Evolutionary conservation across 2,888 invertebrate species (phyloP), one percentile per base, ranked within the genome.

Genomic region (Conops quadrifasciatus): DNA sequence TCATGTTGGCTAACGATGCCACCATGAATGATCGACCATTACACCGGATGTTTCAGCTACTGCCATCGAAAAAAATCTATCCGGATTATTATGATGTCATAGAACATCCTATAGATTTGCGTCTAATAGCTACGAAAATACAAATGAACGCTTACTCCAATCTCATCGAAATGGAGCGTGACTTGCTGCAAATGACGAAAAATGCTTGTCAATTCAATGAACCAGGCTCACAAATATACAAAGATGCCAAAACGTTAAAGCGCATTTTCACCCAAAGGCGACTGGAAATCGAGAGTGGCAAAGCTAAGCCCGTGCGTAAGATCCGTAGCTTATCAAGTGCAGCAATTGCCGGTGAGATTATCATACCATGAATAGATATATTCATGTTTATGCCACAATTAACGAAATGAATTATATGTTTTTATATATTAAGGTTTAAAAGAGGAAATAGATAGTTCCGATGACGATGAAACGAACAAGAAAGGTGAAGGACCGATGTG

Each of bases 121-220:
- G 96, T 87, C 92, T 91, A 72, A 96, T 99, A 70, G 98, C 97
- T 0, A 91, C 91, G 71, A 96, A 94, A 86, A 94, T 98, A 67
- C 95, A 95, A 86, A 91, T 91, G 71, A 91, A 91, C 67, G 92
- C 93, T 69, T 99, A 98, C 82, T 87, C 88, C 0, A 90, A 87
- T 75, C 84, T 98, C 47, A 87, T 88, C 60, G 96, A 97, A 70
- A 88, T 99, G 88, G 97, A 97, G 84, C 91, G 91, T 74, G 98
- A 99, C 88, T 86, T 99, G 51, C 85, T 93, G 75, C 88, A 94
- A 67, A 95, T 99, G 94, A 94, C 94, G 63, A 92, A 93, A 76
- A 99, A 99, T 86, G 98, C 98, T 0, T 97, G 97, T 83, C 88
- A 91, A 21, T 99, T 97, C 82, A 98, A 98, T 84, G 98, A 98